Evolutionary conservation across 2,797 vertebrate genomes (phyloP), one percentile per base, ranked within the genome.

Genomic region (Argentina silus): DNA sequence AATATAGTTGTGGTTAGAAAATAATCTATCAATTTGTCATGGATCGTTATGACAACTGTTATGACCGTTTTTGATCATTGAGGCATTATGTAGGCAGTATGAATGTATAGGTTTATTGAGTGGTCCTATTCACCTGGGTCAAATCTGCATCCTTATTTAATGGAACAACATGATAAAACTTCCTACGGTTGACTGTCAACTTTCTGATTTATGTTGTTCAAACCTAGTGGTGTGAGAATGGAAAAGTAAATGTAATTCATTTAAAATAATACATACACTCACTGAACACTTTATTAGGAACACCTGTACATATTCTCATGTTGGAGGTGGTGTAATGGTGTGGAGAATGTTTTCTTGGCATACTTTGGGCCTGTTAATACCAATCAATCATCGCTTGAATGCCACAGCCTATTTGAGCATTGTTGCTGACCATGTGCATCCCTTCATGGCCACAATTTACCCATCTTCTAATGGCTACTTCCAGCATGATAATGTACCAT

Each of bases 181-280:
- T 12, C 36, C 17, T 72, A 72, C 72, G 74, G 69, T 62, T 53
- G 47, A 69, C 80, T 64, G 77, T 78, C 76, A 67, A 44, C 5
- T 12, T 47, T 56, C 71, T 75, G 75, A 59, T 64, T 86, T 68
- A 66, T 42, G 27, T 70, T 75, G 67, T 43, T 71, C 36, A 74
- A 76, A 73, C 74, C 67, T 72, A 64, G 75, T 81, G 64, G 69
- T 5, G 14, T 17, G 70, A 75, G 55, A 67, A 73, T 50, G 60
- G 77, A 68, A 36, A 80, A 80, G 76, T 77, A 81, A 83, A 88
- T 42, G 48, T 77, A 69, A 70, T 67, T 81, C 69, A 82, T 77
- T 75, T 64, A 78, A 85, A 72, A 86, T 7, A 36, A 55, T 10
- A 83, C 82, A 89, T 86, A n/a, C n/a, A n/a, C n/a, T n/a, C n/a